phyloP scores from a whole-genome alignment of 2,113 vertebrate species.

The Lamprotornis superbus region DNA sequence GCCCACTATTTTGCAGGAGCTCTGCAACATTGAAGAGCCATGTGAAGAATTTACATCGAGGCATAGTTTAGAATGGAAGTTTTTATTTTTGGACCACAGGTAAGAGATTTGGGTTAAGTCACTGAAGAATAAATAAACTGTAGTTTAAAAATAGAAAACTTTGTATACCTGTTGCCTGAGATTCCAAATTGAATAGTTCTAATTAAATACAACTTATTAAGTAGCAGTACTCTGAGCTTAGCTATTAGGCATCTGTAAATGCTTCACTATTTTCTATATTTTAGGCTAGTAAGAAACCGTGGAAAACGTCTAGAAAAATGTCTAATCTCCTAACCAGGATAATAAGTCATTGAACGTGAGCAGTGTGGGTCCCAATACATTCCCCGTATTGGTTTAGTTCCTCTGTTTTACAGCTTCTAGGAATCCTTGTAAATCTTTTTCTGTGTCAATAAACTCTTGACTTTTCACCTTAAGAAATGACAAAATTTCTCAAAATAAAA shows the following conservation, averaged over 20 bases:
- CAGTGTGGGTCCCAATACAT: neutral
- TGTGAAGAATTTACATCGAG: constrained; percentile 82
- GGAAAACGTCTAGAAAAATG: neutral
- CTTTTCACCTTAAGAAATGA: neutral
- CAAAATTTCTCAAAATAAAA: neutral
- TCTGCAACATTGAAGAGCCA: constrained; percentile 77
- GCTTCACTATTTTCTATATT: neutral
- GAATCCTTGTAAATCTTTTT: neutral
- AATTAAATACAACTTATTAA: neutral
- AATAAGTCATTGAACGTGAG: neutral
- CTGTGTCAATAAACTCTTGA: neutral
- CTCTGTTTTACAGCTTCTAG: neutral
- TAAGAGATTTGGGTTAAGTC: constrained; percentile 52
- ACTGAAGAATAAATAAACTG: neutral
- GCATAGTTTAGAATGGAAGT: constrained; percentile 87
- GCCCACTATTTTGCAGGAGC: constrained; percentile 73
- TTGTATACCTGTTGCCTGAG: neutral
- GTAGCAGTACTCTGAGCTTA: neutral
- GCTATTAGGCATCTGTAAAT: neutral
- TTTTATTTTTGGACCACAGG: constrained; percentile 84
- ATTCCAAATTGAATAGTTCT: neutral
- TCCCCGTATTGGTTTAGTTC: neutral
- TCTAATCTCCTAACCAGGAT: neutral
- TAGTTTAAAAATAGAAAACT: neutral
- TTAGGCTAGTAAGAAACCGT: neutral